These are phyloP conservation scores for Clitarchus hookeri DNA, from an alignment of 2,888 invertebrate species.

Conservation along the genomic window DNA sequence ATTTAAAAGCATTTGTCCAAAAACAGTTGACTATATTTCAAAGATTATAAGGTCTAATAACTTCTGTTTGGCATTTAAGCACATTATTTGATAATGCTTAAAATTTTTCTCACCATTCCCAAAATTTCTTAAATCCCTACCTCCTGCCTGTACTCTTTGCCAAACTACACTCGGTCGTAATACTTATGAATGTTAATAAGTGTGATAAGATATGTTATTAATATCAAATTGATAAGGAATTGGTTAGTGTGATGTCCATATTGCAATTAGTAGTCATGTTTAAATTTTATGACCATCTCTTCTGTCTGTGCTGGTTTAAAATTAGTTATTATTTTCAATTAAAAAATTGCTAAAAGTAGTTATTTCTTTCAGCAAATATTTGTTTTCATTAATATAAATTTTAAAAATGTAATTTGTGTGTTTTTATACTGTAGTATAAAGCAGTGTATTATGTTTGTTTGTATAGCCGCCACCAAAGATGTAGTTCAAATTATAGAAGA, in stretches of 20 bases:
- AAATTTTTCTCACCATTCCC: not conserved
- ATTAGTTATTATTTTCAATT: too few relatives aligned
- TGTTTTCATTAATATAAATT: too few relatives aligned
- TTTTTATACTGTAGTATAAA: too few relatives aligned
- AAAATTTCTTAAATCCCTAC: not conserved
- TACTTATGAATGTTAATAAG: not conserved
- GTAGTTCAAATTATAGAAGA: too few relatives aligned
- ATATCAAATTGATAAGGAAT: not conserved
- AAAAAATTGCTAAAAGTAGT: too few relatives aligned
- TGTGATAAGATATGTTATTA: not conserved
- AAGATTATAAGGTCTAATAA: not conserved
- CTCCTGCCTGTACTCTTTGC: constrained; percentile 22
- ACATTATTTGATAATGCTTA: not conserved
- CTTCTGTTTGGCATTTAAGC: not conserved
- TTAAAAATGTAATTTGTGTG: too few relatives aligned
- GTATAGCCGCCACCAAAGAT: too few relatives aligned
- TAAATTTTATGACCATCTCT: too few relatives aligned
- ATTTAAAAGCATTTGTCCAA: not conserved
- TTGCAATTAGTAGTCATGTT: not conserved
- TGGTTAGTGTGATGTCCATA: not conserved
- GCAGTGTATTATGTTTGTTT: too few relatives aligned
- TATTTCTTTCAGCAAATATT: too few relatives aligned
- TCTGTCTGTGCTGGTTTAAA: too few relatives aligned
- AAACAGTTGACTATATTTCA: not conserved
- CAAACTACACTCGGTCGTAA: constrained; percentile 23